Conservation (phyloP, 2,797 vertebrate genomes). For the Myripristis jacobus region DNA sequence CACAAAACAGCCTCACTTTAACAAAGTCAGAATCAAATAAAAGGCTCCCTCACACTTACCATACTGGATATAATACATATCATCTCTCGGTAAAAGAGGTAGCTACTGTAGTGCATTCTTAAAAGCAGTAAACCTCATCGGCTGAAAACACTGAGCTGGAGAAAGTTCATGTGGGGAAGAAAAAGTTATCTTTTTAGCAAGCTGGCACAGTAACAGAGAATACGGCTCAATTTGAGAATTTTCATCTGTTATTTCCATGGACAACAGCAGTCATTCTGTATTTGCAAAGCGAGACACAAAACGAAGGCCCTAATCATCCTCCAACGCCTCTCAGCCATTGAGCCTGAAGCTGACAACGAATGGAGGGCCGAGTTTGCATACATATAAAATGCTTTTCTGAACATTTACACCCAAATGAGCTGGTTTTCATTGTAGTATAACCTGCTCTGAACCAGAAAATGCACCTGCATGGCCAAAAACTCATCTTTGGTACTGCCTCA, state of each 20-base stretch:
- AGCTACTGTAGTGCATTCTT: constrained; percentile 8
- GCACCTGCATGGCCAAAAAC: background rate
- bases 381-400: too few relatives aligned
- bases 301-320: too few relatives aligned
- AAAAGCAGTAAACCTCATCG: constrained; percentile 9
- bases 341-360: too few relatives aligned
- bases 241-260: background rate
- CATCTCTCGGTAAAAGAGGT: constrained; percentile 23
- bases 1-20: background rate
- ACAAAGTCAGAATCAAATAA: background rate
- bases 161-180: background rate
- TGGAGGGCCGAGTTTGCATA: too few relatives aligned
- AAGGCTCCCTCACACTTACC: background rate
- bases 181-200: background rate
- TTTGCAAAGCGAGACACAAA: too few relatives aligned
- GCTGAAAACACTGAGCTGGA: background rate
- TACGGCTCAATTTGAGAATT: too few relatives aligned
- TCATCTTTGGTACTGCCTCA: constrained; percentile 30
- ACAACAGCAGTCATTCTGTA: background rate
- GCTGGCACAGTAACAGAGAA: background rate
- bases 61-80: constrained; percentile 10
- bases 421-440: background rate
- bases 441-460: background rate
- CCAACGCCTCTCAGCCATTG: too few relatives aligned
- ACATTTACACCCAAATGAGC: background rate